phyloP scores from a whole-genome alignment of 2,888 invertebrate genomes.

The Unio pictorum region DNA sequence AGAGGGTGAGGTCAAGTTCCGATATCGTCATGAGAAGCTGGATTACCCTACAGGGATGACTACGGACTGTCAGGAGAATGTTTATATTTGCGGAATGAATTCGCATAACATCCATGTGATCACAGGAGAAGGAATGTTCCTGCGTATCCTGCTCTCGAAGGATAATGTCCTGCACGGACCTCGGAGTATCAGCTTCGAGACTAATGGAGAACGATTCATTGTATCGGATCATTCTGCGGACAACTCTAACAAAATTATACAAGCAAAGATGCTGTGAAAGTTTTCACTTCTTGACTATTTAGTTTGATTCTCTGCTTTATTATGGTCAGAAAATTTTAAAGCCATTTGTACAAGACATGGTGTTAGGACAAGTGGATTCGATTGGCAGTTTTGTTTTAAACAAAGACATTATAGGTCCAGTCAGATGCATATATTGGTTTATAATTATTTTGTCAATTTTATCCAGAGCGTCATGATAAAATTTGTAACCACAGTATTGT shows the following conservation, averaged over 20 bases:
- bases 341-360: too few species aligned
- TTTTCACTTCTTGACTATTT: too few species aligned
- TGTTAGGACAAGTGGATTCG: too few species aligned
- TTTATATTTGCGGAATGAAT: constrained; percentile 34
- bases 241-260: constrained; percentile 25
- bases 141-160: constrained; percentile 18
- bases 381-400: too few species aligned
- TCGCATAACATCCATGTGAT: constrained; percentile 32
- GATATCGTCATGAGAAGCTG: constrained; percentile 24
- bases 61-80: constrained; percentile 26
- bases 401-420: too few species aligned
- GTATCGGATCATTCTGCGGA: constrained; percentile 16
- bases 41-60: constrained; percentile 19
- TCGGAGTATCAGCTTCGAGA: constrained; percentile 26
- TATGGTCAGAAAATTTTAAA: too few species aligned
- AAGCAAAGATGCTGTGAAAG: constrained; percentile 8
- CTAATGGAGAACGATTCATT: constrained; percentile 22
- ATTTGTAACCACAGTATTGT: too few species aligned
- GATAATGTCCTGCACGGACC: constrained; percentile 13
- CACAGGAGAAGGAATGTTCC: constrained; percentile 18
- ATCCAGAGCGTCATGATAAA: too few species aligned
- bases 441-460: too few species aligned
- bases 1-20: constrained; percentile 19
- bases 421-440: too few species aligned
- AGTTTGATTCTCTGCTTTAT: too few species aligned